Evolutionary conservation across 2,113 vertebrate species (phyloP).

Genomic region (Ia io): DNA sequence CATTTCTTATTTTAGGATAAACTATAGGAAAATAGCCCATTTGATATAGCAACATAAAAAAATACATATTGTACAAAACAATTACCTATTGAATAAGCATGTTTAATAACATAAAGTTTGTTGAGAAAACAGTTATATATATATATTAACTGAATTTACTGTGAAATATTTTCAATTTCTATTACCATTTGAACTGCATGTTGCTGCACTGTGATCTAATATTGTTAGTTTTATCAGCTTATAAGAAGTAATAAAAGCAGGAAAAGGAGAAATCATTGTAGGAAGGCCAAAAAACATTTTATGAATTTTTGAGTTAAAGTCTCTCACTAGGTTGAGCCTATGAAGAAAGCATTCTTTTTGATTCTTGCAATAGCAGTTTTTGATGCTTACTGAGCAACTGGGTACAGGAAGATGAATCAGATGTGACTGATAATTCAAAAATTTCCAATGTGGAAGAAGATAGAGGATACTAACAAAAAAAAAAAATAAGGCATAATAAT

Average conservation of each 20-base stretch:
- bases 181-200: neutral
- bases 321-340: neutral
- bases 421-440: neutral
- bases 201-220: neutral
- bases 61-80: neutral
- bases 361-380: neutral
- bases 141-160: neutral
- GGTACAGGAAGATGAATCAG: neutral
- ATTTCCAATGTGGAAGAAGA: neutral
- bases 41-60: neutral
- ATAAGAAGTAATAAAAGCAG: neutral
- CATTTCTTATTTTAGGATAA: neutral
- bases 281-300: neutral
- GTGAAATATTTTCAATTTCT: slow-evolving; percentile 43
- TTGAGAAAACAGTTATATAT: neutral
- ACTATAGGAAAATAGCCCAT: neutral
- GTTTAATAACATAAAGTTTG: neutral
- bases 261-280: neutral
- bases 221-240: slow-evolving; percentile 16
- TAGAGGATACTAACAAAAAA: neutral
- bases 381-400: neutral
- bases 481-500: neutral
- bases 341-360: neutral
- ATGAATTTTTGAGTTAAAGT: slow-evolving; percentile 12
- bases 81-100: neutral